Percentiles rank a stretch among this genome's conserved stretches.
These are phyloP conservation scores for Parnassius smintheus DNA, from an alignment of 2,888 invertebrate genomes.

Conservation along the genomic window DNA sequence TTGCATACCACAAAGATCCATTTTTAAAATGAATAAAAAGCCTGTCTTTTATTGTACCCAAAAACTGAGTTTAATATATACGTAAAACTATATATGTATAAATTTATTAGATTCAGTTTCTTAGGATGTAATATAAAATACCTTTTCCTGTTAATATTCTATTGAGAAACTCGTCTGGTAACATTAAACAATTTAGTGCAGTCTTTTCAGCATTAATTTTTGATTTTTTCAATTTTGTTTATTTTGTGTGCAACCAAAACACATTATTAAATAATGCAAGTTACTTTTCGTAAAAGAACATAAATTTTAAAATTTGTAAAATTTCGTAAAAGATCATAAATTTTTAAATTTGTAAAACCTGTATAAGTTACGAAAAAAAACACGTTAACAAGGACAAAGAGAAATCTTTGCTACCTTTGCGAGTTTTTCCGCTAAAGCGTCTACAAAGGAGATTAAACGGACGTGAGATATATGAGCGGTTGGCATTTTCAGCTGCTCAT, in stretches of 20 bases:
- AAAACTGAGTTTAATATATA: no score
- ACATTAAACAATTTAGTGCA: no score
- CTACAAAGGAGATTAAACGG: slow-evolving; percentile 14
- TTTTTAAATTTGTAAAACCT: background rate
- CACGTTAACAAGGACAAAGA: slow-evolving; percentile 10
- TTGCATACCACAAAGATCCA: no score
- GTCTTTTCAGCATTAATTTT: no score
- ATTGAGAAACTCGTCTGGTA: no score
- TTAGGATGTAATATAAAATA: no score
- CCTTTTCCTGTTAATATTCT: no score
- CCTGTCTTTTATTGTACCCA: no score
- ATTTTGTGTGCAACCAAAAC: background rate
- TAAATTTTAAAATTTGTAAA: background rate
- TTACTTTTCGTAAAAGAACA: background rate
- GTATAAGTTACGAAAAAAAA: background rate
- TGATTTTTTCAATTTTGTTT: no score
- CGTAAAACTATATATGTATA: no score
- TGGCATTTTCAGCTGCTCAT: slow-evolving; percentile 8
- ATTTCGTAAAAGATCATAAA: background rate
- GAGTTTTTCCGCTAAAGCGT: slow-evolving; percentile 11
- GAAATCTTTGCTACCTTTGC: slow-evolving; percentile 3
- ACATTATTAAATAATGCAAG: background rate
- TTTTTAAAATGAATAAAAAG: no score
- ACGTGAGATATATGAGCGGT: slow-evolving; percentile 9
- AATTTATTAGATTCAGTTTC: no score